Evolutionary conservation across 2,888 invertebrate species (phyloP).

Genomic region (Terebella lapidaria): DNA sequence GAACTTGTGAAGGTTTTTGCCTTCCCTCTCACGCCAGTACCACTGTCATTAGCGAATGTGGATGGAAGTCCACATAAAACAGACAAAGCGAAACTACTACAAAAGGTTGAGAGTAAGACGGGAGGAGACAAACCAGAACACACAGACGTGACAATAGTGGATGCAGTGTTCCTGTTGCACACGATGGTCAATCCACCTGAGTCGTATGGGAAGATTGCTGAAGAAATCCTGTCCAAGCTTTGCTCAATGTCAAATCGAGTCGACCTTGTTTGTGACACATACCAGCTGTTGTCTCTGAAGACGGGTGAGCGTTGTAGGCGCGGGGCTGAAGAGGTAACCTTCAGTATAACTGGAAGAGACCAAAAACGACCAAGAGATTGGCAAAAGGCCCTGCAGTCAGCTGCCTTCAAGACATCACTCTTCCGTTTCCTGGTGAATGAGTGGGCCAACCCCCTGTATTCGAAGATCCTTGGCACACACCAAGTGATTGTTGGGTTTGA

Average conservation of each 20-base stretch:
- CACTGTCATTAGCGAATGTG: neutral
- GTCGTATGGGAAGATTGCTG: neutral
- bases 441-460: neutral
- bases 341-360: neutral
- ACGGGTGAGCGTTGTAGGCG: neutral
- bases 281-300: neutral
- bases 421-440: neutral
- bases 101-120: too few species aligned
- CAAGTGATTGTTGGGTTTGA: neutral
- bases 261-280: neutral
- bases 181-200: neutral
- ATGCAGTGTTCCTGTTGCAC: neutral
- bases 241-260: neutral
- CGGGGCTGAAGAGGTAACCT: neutral
- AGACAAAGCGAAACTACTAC: too few species aligned
- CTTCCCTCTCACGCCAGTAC: neutral
- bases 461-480: neutral
- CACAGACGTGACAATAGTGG: neutral
- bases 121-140: neutral
- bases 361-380: neutral
- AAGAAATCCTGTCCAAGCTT: neutral
- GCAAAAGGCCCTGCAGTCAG: neutral
- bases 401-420: neutral
- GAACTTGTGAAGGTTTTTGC: neutral
- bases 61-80: neutral